A percentile compares a stretch with the other conserved stretches of the same genome.
Conservation (phyloP, 2,113 vertebrate genomes). For the Percina caprodes region DNA sequence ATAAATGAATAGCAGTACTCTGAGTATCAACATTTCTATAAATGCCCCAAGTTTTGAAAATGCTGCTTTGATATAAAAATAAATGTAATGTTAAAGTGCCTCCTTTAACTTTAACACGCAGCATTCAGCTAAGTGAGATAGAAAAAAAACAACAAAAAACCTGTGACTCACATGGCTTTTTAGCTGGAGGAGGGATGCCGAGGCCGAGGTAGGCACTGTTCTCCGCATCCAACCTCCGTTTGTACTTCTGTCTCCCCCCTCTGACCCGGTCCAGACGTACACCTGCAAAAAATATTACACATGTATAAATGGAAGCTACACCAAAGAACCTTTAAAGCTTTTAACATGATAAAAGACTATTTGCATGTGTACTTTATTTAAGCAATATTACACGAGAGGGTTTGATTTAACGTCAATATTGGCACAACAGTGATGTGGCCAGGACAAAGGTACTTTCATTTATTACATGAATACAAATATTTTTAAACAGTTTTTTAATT, state of each 20-base stretch:
- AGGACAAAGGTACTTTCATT: too few species aligned
- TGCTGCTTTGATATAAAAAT: neutral
- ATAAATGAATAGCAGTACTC: neutral
- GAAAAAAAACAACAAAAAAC: neutral
- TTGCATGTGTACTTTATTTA: neutral
- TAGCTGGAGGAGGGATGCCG: slow-evolving; percentile 92
- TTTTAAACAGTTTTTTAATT: too few species aligned
- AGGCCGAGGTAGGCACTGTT: slow-evolving; percentile 90
- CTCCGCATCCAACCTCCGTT: slow-evolving; percentile 93
- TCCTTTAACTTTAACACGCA: too few species aligned
- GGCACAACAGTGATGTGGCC: too few species aligned
- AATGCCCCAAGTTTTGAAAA: neutral
- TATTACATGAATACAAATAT: too few species aligned
- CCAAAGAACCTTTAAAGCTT: neutral
- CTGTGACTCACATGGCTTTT: slow-evolving; percentile 90
- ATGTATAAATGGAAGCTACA: neutral
- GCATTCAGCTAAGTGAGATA: neutral
- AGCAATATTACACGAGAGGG: too few species aligned
- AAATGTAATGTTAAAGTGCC: neutral
- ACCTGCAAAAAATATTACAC: slow-evolving; percentile 79
- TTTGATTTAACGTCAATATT: too few species aligned
- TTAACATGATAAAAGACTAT: neutral
- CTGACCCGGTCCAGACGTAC: slow-evolving; percentile 97
- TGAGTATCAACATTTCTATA: neutral
- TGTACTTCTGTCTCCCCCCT: slow-evolving; percentile 98